Evolutionary conservation across 2,113 vertebrate species (phyloP).

Genomic region (Addax nasomaculatus): DNA sequence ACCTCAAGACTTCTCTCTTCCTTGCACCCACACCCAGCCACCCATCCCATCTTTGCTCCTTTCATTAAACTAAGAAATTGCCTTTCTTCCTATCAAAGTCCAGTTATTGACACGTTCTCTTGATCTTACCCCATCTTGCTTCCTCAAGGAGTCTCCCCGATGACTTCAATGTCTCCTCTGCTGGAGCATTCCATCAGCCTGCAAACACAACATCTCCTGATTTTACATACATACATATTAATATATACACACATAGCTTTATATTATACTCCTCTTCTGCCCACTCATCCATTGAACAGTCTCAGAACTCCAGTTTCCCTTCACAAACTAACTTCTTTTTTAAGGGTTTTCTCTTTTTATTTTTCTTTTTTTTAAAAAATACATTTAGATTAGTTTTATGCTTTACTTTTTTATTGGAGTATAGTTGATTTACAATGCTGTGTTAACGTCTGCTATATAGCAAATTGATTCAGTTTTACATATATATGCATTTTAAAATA

Average conservation of each 20-base stretch:
- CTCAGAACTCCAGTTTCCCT: not conserved
- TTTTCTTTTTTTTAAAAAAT: not conserved
- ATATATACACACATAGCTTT: not conserved
- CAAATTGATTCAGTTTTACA: not conserved
- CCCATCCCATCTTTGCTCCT: not conserved
- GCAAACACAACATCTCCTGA: not conserved
- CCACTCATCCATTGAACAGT: not conserved
- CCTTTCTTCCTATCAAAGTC: not conserved
- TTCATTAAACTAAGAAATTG: not conserved
- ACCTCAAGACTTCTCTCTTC: not conserved
- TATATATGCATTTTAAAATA: not conserved
- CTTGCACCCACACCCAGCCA: not conserved
- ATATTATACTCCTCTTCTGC: not conserved
- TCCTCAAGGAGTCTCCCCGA: not conserved
- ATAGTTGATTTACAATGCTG: not conserved
- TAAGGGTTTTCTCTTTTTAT: not conserved
- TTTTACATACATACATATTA: not conserved
- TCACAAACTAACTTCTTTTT: not conserved
- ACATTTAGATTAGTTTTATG: not conserved
- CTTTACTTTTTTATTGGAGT: not conserved
- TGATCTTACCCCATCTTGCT: not conserved
- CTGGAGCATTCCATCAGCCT: not conserved
- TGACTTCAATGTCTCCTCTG: not conserved
- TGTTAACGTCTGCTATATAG: not conserved
- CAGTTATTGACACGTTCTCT: not conserved